Evolutionary conservation across 2,113 vertebrate genomes (phyloP).

Genomic region (Anoplopoma fimbria): DNA sequence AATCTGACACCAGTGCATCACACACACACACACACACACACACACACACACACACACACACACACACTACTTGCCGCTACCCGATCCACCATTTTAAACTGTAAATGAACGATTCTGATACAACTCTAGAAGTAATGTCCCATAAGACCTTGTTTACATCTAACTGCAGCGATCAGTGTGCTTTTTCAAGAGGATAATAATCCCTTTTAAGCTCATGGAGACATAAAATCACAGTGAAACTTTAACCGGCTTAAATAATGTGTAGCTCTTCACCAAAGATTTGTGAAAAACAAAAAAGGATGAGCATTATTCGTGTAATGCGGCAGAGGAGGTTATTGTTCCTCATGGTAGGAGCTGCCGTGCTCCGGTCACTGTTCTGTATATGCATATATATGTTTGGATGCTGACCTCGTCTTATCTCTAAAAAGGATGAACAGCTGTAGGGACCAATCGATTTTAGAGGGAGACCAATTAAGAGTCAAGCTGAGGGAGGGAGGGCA

Average conservation of each 20-base stretch:
- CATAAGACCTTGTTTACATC: neutral
- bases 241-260: neutral
- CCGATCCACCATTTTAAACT: neutral
- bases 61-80: neutral
- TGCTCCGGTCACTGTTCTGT: constrained; percentile 28
- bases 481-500: constrained; percentile 37
- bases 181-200: neutral
- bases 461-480: constrained; percentile 63
- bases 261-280: neutral
- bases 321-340: constrained; percentile 21
- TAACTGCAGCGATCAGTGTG: neutral
- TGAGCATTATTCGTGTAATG: neutral
- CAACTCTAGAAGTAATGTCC: no score
- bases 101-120: neutral
- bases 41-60: no score
- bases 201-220: neutral
- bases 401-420: constrained; percentile 59
- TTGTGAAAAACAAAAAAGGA: neutral
- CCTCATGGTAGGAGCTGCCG: constrained; percentile 27
- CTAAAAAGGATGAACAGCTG: constrained; percentile 55
- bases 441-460: constrained; percentile 28
- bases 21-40: no score
- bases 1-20: no score
- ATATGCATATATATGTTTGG: constrained; percentile 38
- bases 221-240: neutral